phyloP scores from a whole-genome alignment of 2,797 vertebrate genomes.

The Hemibagrus guttatus region DNA sequence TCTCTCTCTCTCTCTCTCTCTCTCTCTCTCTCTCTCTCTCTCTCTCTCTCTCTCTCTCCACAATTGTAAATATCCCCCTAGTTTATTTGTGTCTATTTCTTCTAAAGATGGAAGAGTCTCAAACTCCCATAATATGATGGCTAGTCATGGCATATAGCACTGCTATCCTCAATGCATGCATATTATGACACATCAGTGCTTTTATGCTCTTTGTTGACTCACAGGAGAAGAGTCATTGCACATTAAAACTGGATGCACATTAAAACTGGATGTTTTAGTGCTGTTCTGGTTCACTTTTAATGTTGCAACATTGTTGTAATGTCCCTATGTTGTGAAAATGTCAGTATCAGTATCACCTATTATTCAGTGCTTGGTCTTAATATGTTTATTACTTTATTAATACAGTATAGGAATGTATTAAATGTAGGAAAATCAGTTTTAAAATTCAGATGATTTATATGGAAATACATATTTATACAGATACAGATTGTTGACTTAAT shows the following conservation, averaged over 20 bases:
- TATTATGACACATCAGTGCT: not conserved
- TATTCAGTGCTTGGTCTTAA: not conserved
- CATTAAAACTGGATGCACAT: not conserved
- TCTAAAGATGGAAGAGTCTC: not conserved
- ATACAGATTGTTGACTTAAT: not conserved
- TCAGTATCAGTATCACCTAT: not conserved
- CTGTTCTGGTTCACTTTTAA: not conserved
- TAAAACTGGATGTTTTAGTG: not conserved
- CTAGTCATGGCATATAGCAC: not conserved
- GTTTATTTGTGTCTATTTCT: not conserved
- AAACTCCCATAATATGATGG: not conserved
- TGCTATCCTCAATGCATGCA: not conserved
- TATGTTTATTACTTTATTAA: not conserved
- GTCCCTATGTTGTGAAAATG: not conserved
- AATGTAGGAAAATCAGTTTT: not conserved
- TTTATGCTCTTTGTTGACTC: not conserved
- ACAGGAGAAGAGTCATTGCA: not conserved
- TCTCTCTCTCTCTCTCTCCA: not conserved
- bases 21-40: conserved; percentile 1
- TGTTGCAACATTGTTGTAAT: not conserved
- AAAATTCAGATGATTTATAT: not conserved
- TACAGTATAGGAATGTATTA: not conserved
- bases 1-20: conserved; percentile 7
- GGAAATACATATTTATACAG: not conserved
- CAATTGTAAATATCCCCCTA: not conserved